These are phyloP conservation scores for Lucifuga dentata DNA, from an alignment of 2,113 vertebrate genomes.

Conservation along the genomic window DNA sequence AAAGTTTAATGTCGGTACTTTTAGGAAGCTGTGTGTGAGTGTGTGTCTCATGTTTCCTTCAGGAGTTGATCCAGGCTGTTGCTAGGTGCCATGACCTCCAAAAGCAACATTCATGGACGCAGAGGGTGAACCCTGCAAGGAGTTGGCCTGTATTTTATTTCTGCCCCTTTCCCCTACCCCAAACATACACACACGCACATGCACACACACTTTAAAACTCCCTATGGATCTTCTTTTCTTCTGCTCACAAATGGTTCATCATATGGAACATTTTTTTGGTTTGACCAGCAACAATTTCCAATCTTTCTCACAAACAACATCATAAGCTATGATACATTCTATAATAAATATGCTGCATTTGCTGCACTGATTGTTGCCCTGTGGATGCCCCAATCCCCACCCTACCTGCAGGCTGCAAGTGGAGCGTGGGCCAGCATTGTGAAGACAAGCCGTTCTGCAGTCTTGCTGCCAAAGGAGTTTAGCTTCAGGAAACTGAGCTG, in stretches of 20 bases:
- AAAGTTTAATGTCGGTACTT: slow-evolving; percentile 14
- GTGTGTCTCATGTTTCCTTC: slow-evolving; percentile 63
- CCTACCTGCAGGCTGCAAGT: slow-evolving; percentile 45
- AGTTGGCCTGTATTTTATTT: slow-evolving; percentile 65
- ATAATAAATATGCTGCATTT: slow-evolving; percentile 21
- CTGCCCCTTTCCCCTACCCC: slow-evolving; percentile 40
- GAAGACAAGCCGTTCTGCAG: slow-evolving; percentile 66
- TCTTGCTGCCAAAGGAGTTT: slow-evolving; percentile 63
- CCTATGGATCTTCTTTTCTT: slow-evolving; percentile 26
- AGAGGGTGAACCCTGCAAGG: slow-evolving; percentile 64
- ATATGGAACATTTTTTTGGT: slow-evolving; percentile 33
- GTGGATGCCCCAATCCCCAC: slow-evolving; percentile 35
- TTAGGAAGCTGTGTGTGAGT: slow-evolving; percentile 27
- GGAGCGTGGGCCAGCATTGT: slow-evolving; percentile 45
- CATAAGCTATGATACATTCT: not conserved
- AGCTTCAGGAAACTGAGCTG: slow-evolving; percentile 36
- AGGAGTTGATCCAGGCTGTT: slow-evolving; percentile 67
- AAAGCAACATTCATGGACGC: slow-evolving; percentile 62
- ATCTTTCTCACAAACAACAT: slow-evolving; percentile 4
- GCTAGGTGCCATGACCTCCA: slow-evolving; percentile 74
- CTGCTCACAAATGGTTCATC: slow-evolving; percentile 45
- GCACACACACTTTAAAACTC: slow-evolving; percentile 40
- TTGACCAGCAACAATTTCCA: slow-evolving; percentile 4
- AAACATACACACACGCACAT: slow-evolving; percentile 45
- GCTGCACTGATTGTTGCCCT: slow-evolving; percentile 16